phyloP scores from a whole-genome alignment of 2,888 invertebrate species.

The Mycalesis mineus region DNA sequence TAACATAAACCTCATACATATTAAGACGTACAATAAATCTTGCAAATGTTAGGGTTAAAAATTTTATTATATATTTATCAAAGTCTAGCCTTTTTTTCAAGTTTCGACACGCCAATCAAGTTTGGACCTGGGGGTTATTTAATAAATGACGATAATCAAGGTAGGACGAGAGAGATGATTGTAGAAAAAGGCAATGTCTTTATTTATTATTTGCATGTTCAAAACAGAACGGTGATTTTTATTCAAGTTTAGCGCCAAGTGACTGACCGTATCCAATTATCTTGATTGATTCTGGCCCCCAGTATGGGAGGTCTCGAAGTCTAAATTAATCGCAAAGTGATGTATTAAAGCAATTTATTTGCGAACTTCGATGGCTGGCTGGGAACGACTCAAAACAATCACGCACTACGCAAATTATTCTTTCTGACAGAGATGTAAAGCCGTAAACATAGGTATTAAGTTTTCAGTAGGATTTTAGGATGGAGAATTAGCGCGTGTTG shows the following conservation, averaged over 20 bases:
- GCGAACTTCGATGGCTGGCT: constrained; percentile 9
- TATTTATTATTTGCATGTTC: constrained; percentile 33
- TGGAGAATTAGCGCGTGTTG: too few species aligned
- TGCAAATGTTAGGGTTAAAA: background rate
- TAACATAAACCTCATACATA: too few species aligned
- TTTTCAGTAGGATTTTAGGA: too few species aligned
- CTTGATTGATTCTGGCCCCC: constrained; percentile 44
- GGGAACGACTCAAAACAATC: background rate
- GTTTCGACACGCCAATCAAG: constrained; percentile 24
- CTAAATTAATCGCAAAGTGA: constrained; percentile 30
- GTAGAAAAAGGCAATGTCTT: constrained; percentile 26
- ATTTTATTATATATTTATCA: constrained; percentile 10
- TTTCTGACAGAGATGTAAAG: background rate
- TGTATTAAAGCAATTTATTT: constrained; percentile 35
- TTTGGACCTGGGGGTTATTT: constrained; percentile 28
- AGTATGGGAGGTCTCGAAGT: constrained; percentile 37
- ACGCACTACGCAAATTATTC: background rate
- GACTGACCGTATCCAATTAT: constrained; percentile 42
- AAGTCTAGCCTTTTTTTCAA: constrained; percentile 9
- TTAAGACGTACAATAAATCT: background rate
- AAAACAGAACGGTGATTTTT: constrained; percentile 30
- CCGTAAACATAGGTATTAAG: too few species aligned
- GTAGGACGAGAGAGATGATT: constrained; percentile 22
- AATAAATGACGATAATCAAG: constrained; percentile 35
- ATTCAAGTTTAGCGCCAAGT: constrained; percentile 29